Conservation (phyloP, 2,113 vertebrate species). For the Chlorodrepanis virens region DNA sequence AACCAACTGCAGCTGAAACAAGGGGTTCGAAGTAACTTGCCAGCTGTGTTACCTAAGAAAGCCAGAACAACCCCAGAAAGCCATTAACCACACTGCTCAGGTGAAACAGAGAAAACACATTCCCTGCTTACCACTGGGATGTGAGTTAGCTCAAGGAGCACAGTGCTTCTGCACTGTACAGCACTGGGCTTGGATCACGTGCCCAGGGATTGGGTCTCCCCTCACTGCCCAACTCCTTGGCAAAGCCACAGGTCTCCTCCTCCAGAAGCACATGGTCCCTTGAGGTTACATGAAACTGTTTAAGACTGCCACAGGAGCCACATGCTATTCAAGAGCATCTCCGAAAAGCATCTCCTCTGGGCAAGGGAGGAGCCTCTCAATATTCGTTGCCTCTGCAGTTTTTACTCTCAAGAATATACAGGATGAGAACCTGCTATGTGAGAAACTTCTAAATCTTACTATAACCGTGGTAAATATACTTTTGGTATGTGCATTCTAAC, state of each 20-base stretch:
- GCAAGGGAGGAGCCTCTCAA: not conserved
- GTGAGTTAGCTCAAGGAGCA: not conserved
- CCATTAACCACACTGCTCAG: not conserved
- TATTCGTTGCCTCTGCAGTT: not conserved
- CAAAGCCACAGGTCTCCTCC: not conserved
- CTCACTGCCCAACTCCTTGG: not conserved
- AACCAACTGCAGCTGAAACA: constrained; percentile 88
- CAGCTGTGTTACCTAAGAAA: constrained; percentile 88
- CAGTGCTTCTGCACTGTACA: not conserved
- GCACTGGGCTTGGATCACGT: accelerated
- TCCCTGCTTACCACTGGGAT: accelerated
- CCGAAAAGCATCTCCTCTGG: not conserved
- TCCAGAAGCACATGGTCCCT: not conserved
- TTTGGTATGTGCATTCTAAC: not conserved
- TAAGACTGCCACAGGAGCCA: not conserved
- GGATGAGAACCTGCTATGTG: not conserved
- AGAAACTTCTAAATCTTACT: not conserved
- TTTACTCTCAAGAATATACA: not conserved
- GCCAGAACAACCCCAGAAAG: not conserved
- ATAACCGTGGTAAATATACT: not conserved
- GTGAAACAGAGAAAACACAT: not conserved
- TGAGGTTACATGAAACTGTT: not conserved
- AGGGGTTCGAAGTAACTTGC: constrained; percentile 96
- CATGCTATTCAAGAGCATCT: not conserved
- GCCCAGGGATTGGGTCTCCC: not conserved